phyloP scores from a whole-genome alignment of 1,140 invertebrate genomes.

The Ephestia elutella region DNA sequence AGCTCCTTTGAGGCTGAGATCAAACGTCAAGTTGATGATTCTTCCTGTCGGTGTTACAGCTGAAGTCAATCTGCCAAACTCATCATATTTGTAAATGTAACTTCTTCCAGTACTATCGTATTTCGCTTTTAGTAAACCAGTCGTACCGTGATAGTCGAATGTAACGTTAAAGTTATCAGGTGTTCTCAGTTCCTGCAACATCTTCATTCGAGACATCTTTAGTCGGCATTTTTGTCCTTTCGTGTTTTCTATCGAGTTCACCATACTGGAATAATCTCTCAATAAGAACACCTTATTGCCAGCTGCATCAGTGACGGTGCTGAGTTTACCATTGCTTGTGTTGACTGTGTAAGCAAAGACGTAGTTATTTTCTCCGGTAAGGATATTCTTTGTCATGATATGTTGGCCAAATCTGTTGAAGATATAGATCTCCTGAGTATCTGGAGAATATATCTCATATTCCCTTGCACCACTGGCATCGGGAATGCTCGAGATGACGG shows the following conservation, averaged over 20 bases:
- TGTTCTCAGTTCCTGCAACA: slow-evolving; percentile 90
- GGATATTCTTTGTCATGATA: slow-evolving; percentile 91
- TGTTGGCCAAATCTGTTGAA: slow-evolving; percentile 98
- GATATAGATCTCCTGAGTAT: slow-evolving; percentile 95
- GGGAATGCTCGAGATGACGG: slow-evolving; percentile 93
- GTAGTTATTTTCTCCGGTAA: slow-evolving; percentile 93
- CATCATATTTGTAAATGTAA: slow-evolving; percentile 96
- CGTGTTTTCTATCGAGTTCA: slow-evolving; percentile 95
- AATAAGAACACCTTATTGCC: slow-evolving; percentile 94
- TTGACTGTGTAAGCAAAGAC: slow-evolving; percentile 97
- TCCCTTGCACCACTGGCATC: slow-evolving; percentile 87
- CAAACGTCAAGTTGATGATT: slow-evolving; percentile 88
- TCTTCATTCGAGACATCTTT: slow-evolving; percentile 90
- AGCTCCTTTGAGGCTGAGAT: slow-evolving; percentile 90
- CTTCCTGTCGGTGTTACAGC: slow-evolving; percentile 95
- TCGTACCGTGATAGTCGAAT: slow-evolving; percentile 93
- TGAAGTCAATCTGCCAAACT: slow-evolving; percentile 91
- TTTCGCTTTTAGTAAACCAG: slow-evolving; percentile 90
- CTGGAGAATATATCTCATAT: slow-evolving; percentile 96
- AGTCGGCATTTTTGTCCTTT: slow-evolving; percentile 94
- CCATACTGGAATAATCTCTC: slow-evolving; percentile 89
- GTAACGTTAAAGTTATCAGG: slow-evolving; percentile 94
- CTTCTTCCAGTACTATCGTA: slow-evolving; percentile 92
- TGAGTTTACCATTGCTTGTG: slow-evolving; percentile 95
- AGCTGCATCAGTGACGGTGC: slow-evolving; percentile 93